These are phyloP conservation scores for Agriotes lineatus DNA, from an alignment of 2,888 invertebrate genomes.

Conservation along the genomic window DNA sequence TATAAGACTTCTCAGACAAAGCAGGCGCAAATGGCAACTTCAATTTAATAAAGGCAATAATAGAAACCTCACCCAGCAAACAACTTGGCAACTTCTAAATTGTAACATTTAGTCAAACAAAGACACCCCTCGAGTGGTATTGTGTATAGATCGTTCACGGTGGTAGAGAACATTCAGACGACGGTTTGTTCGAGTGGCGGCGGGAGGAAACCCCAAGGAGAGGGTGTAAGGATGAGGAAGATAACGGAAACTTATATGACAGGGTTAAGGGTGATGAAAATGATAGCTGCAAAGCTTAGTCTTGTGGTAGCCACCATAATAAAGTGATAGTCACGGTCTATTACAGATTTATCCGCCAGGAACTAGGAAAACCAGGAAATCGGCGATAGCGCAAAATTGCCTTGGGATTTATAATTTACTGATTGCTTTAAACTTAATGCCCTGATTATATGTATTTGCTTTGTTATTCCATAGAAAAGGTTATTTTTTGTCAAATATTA, in stretches of 20 bases:
- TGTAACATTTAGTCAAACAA: conserved; percentile 67
- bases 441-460: too few relatives aligned
- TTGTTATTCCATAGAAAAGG: too few relatives aligned
- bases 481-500: too few relatives aligned
- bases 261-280: conserved; percentile 68
- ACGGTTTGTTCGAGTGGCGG: conserved; percentile 45
- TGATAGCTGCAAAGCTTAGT: conserved; percentile 63
- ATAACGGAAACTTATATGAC: conserved; percentile 68
- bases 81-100: conserved; percentile 66
- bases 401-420: too few relatives aligned
- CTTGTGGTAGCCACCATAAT: conserved; percentile 61
- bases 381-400: too few relatives aligned
- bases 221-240: conserved; percentile 52
- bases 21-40: conserved; percentile 65
- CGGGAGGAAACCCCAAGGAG: conserved; percentile 42
- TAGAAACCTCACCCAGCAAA: conserved; percentile 65
- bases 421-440: too few relatives aligned
- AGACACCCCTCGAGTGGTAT: conserved; percentile 62
- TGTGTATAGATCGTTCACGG: conserved; percentile 58
- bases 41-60: conserved; percentile 66
- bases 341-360: conserved; percentile 36
- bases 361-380: too few relatives aligned
- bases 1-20: conserved; percentile 66
- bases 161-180: conserved; percentile 46
- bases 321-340: conserved; percentile 59